Evolutionary conservation across 2,113 vertebrate species (phyloP), one percentile per base, ranked within the genome.

Genomic region (Pleuronectes platessa): DNA sequence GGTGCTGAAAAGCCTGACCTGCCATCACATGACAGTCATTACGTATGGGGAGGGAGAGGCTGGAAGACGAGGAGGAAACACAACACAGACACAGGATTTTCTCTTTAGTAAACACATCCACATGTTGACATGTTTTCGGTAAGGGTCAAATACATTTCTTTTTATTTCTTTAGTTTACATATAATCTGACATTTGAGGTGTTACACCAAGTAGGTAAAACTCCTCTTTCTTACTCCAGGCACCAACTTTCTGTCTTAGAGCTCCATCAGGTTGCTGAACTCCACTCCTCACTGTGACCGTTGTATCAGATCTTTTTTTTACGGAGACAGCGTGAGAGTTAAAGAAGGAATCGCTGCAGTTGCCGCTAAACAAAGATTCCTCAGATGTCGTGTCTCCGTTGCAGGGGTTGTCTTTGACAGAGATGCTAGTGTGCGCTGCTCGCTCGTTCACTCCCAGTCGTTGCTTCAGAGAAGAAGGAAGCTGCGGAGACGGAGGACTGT

Each of bases 391-490:
- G 91, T 93, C 94, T 94, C 89, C 79, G 79, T 90, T 95, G 85
- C 96, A 99, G 98, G 98, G 94, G 92, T 97, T 82, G 96, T 96
- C 89, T 99, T 99, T 93, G 97, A 99, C 96, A 97, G 98, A 97
- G 97, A 99, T 86, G 97, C 97, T 88, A 98, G 97, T 95, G 97
- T 97, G 90, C 97, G 97, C 93, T 97, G 97, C 94, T 99, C 98
- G 78, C 96, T 99, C 78, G 97, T 97, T 91, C 96, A 98, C 93
- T 98, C 98, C 69, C 97, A 98, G 95, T 99, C 98, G 51, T 93
- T 98, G 86, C 96, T 99, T 86, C 98, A 99, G 94, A 93, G 97
- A 83, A 96, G 97, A 92, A 95, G 97, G 91, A 99, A 98, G 93
- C 88, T 98, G 92, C 97, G 96, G 91, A 96, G 97, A 92, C 95